Evolutionary conservation across 2,888 invertebrate genomes (phyloP), one percentile per base, ranked within the genome.

Genomic region (Spicauda simplicius): DNA sequence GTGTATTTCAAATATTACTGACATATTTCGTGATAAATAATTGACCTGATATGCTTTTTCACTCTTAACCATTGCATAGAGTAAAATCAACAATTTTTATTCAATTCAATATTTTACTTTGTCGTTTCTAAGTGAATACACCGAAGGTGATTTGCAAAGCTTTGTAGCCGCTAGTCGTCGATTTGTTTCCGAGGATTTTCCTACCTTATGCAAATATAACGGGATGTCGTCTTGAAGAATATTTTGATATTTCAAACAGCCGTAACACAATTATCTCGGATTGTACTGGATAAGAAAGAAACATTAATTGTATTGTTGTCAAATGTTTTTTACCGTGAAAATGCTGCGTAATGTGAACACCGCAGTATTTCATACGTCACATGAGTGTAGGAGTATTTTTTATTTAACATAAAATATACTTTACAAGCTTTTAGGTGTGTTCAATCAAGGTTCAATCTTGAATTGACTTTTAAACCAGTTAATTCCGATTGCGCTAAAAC

Each of bases 101-200:
- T 50, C 18, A 10, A 50, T 50, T 18, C 18, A 18, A 50, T 18
- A 16, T 50, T 50, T 25, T 48, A 25, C 45, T n/a, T 59, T 48
- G 48, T 59, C 45, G 58, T 59, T 64, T 64, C 52, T 52, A 11
- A 20, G 12, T 18, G 52, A 41, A 52, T 50, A 18, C 14, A 50
- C 41, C 58, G 45, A 41, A 58, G 65, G 65, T 65, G 65, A 65
- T 65, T 65, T 65, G 59, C 65, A 53, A 65, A 54, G 65, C 65
- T 65, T 65, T 54, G 53, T 65, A 59, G 53, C 52, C 57, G 52
- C 53, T 45, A 58, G 19, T 59, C 59, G 58, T 58, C 65, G 41
- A 65, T 65, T 64, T 65, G 45, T 65, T 58, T 59, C 53, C 25
- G 41, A 16, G 53, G 45, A 57, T 59, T 65, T 65, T 16, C 53